A percentile compares a stretch with the other conserved stretches of the same genome.
These are phyloP conservation scores for Rhabdophis nuchalis DNA, from an alignment of 2,797 vertebrate genomes.

Conservation along the genomic window DNA sequence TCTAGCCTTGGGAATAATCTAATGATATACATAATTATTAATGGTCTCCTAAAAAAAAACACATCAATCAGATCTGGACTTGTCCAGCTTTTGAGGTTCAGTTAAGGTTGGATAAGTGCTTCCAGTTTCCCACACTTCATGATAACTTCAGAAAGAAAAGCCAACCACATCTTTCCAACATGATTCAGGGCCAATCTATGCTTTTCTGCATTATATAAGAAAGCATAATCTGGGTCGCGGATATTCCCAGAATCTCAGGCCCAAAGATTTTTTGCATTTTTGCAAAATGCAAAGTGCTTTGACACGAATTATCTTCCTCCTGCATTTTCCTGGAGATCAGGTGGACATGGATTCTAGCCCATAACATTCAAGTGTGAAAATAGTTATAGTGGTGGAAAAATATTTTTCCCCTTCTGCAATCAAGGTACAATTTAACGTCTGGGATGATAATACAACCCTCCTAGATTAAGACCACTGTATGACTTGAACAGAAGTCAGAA, in stretches of 20 bases:
- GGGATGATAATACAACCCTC: rapidly evolving
- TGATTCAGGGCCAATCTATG: neutral
- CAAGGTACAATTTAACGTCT: neutral
- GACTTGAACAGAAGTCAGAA: conserved; percentile 65
- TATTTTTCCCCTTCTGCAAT: neutral
- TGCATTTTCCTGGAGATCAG: neutral
- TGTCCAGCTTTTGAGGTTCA: neutral
- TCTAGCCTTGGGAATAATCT: neutral
- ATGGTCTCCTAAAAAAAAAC: neutral
- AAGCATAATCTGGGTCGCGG: neutral
- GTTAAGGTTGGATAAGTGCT: neutral
- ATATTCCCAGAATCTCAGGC: neutral
- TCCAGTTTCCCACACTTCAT: neutral
- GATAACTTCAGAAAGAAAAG: too few species aligned
- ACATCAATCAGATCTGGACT: neutral
- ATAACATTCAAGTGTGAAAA: neutral
- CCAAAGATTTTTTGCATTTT: neutral
- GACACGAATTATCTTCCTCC: neutral
- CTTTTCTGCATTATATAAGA: neutral
- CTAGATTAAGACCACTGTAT: conserved; percentile 72
- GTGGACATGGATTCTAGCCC: neutral
- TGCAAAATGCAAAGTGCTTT: neutral
- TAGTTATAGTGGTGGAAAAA: neutral
- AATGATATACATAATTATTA: neutral
- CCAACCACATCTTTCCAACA: neutral